Evolutionary conservation across 2,797 vertebrate species (phyloP).

Genomic region (Xenops minutus): DNA sequence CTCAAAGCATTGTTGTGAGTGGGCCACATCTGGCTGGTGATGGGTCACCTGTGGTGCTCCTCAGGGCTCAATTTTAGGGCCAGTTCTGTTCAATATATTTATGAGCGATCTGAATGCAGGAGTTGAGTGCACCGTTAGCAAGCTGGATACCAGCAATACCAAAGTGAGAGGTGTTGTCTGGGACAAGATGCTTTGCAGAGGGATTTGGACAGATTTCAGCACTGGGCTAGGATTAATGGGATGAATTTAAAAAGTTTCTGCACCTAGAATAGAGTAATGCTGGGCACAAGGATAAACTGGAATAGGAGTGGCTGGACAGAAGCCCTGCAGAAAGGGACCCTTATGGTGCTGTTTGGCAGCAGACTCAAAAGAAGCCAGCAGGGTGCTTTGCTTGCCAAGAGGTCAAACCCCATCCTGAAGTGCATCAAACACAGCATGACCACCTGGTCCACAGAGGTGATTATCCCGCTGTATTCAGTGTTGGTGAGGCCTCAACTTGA

Average conservation of each 20-base stretch:
- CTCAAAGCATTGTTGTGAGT: neutral
- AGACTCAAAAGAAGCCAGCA: neutral
- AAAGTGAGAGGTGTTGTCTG: neutral
- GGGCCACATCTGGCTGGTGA: neutral
- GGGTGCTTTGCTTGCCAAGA: neutral
- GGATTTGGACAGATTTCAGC: neutral
- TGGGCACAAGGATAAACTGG: neutral
- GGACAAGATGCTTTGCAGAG: neutral
- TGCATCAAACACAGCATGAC: neutral
- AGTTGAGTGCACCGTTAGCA: neutral
- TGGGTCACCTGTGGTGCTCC: neutral
- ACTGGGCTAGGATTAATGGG: too few species aligned
- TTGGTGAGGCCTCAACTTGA: neutral
- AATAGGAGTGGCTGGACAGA: neutral
- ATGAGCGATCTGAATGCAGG: accelerated
- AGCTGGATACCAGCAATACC: neutral
- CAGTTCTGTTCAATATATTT: neutral
- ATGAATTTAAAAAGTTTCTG: neutral
- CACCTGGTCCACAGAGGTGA: neutral
- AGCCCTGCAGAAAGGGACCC: neutral
- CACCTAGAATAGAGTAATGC: neutral
- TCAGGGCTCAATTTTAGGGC: neutral
- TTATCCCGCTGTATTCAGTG: neutral
- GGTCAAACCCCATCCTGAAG: neutral
- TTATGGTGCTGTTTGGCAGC: too few species aligned